Evolutionary conservation across 2,113 vertebrate genomes (phyloP), one percentile per base, ranked within the genome.

Genomic region (Embiotoca jacksoni): DNA sequence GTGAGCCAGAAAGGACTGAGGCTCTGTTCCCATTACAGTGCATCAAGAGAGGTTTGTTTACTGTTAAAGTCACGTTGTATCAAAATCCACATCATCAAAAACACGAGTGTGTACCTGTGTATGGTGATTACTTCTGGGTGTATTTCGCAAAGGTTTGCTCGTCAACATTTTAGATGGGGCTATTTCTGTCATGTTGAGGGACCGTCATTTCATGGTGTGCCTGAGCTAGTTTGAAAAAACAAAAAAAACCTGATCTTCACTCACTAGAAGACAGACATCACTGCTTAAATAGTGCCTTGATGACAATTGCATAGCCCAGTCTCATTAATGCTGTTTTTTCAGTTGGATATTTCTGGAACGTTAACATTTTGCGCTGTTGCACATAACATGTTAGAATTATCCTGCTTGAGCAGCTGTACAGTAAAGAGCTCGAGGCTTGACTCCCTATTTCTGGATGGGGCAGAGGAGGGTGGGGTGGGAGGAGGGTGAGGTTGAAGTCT

Each of bases 361-460:
- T 86, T 92, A 88, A 81, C 86, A 91, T 92, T 92, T 92, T 92
- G 87, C 78, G 9, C 88, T 90, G 83, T 91, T 89, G 87, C 84
- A 89, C 90, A 92, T 91, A 91, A 90, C 89, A 93, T 90, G 92
- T 91, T 90, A 91, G 78, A 86, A 87, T 91, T 91, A 92, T 94
- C 91, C 89, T 90, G 92, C 93, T 94, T 87, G 92, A 93, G 91
- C 90, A 89, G 88, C 80, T 84, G 72, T 92, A 90, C 87, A 90
- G 84, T 90, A 88, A 85, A 92, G 84, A 77, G 89, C 91, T 92
- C 35, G 74, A 85, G 92, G 93, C 85, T 64, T 80, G 91, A 87
- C 86, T 94, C 85, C 88, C 88, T 89, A 91, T 93, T 93, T 93
- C 85, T 91, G 86, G 88, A 93, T 75, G 83, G 83, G 87, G 83